phyloP scores from a whole-genome alignment of 2,888 invertebrate species.

The Apotomis capreana region DNA sequence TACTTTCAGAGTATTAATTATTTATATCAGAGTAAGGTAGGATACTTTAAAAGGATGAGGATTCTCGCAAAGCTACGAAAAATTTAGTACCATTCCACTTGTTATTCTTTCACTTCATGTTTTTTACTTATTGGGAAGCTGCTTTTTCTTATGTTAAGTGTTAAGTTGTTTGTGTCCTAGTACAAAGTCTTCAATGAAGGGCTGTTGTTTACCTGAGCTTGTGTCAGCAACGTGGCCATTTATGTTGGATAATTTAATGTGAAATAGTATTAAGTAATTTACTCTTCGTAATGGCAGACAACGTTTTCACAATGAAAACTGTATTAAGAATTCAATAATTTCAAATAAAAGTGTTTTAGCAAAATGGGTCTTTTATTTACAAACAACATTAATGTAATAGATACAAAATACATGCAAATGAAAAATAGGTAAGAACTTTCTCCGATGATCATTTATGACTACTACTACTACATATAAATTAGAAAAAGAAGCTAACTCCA shows the following conservation, averaged over 20 bases:
- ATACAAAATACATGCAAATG: too few species aligned
- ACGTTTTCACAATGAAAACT: constrained; percentile 63
- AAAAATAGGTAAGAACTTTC: too few species aligned
- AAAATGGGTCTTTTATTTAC: constrained; percentile 46
- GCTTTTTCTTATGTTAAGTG: constrained; percentile 56
- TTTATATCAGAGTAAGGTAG: constrained; percentile 59
- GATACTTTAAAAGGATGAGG: constrained; percentile 57
- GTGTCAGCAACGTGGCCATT: constrained; percentile 75
- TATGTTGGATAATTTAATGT: constrained; percentile 68
- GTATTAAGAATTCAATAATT: constrained; percentile 70
- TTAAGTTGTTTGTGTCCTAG: constrained; percentile 67
- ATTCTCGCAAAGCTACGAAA: constrained; percentile 59
- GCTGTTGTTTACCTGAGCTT: constrained; percentile 63
- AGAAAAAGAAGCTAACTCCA: background rate
- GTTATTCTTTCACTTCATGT: constrained; percentile 74
- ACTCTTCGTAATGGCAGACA: constrained; percentile 66
- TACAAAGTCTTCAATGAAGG: constrained; percentile 74
- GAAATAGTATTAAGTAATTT: constrained; percentile 70
- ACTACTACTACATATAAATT: background rate
- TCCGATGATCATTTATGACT: too few species aligned
- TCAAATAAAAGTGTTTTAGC: constrained; percentile 81
- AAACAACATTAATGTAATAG: too few species aligned
- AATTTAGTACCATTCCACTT: constrained; percentile 66
- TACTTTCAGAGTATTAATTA: constrained; percentile 69
- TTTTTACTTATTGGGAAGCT: constrained; percentile 53